These are phyloP conservation scores for Ctenopoma multispine DNA, from an alignment of 2,797 vertebrate genomes.

Conservation along the genomic window DNA sequence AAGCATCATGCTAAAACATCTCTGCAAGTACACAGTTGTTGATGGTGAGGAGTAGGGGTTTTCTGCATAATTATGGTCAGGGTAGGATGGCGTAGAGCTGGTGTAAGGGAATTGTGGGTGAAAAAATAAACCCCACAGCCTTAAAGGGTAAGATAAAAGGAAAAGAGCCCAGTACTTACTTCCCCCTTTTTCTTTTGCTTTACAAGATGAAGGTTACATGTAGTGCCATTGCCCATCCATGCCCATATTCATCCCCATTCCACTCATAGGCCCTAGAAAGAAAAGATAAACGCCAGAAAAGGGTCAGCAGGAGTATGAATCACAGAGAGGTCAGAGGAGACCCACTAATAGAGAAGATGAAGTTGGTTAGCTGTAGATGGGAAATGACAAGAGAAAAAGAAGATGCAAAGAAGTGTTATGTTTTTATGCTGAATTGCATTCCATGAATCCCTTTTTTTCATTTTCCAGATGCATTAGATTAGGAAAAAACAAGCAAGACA, in stretches of 20 bases:
- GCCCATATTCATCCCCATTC: conserved; percentile 94
- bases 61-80: conserved; percentile 27
- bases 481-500: conserved; percentile 72
- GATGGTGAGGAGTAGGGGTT: conserved; percentile 20
- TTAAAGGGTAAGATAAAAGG: conserved; percentile 77
- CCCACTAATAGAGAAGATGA: conserved; percentile 56
- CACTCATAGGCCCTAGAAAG: conserved; percentile 90
- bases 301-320: conserved; percentile 82
- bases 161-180: conserved; percentile 93
- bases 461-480: conserved; percentile 53
- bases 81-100: conserved; percentile 30
- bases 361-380: conserved; percentile 60
- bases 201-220: conserved; percentile 90
- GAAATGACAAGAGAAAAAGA: conserved; percentile 51
- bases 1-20: conserved; percentile 53
- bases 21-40: conserved; percentile 38
- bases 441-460: conserved; percentile 36
- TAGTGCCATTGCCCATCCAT: conserved; percentile 94
- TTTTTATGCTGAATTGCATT: conserved; percentile 33
- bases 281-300: conserved; percentile 85
- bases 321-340: conserved; percentile 76
- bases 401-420: conserved; percentile 23
- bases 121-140: conserved; percentile 48
- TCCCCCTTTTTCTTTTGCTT: conserved; percentile 94
- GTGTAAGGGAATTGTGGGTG: conserved; percentile 50